phyloP scores from a whole-genome alignment of 1,140 invertebrate genomes.

The Coelopa frigida region DNA sequence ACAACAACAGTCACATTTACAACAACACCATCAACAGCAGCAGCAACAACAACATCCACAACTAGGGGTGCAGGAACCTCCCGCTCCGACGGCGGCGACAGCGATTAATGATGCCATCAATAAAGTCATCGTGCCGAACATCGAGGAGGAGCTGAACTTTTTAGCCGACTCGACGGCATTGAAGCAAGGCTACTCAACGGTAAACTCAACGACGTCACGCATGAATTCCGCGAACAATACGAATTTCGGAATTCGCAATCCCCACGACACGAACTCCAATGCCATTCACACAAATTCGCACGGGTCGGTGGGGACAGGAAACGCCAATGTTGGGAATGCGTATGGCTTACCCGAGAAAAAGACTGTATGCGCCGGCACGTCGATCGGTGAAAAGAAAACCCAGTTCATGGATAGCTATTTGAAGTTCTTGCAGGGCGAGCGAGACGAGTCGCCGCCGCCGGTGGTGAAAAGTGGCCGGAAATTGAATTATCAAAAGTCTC shows the following conservation, averaged over 20 bases:
- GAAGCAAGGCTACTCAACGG: conserved; percentile 45
- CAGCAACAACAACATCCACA: conserved; percentile 27
- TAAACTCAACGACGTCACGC: conserved; percentile 47
- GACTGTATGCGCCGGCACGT: conserved; percentile 50
- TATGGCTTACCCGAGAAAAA: conserved; percentile 31
- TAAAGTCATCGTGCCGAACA: conserved; percentile 76
- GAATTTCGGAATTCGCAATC: conserved; percentile 40
- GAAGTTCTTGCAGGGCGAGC: conserved; percentile 74
- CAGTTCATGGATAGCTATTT: conserved; percentile 79
- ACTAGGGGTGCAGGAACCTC: conserved; percentile 14
- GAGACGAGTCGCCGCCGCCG: conserved; percentile 69
- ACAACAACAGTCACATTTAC: conserved; percentile 37
- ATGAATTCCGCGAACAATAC: conserved; percentile 32
- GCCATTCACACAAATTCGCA: not conserved
- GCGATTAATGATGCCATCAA: conserved; percentile 55
- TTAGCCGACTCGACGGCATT: conserved; percentile 54
- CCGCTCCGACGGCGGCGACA: conserved; percentile 47
- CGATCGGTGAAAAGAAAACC: conserved; percentile 53
- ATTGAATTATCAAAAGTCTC: conserved; percentile 32
- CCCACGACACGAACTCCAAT: conserved; percentile 9
- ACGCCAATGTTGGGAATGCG: not conserved
- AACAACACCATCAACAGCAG: conserved; percentile 43
- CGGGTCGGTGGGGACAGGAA: not conserved
- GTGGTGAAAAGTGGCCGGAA: conserved; percentile 40
- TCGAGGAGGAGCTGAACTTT: conserved; percentile 76